Evolutionary conservation across 2,888 invertebrate genomes (phyloP).

Genomic region (Nineta flava): DNA sequence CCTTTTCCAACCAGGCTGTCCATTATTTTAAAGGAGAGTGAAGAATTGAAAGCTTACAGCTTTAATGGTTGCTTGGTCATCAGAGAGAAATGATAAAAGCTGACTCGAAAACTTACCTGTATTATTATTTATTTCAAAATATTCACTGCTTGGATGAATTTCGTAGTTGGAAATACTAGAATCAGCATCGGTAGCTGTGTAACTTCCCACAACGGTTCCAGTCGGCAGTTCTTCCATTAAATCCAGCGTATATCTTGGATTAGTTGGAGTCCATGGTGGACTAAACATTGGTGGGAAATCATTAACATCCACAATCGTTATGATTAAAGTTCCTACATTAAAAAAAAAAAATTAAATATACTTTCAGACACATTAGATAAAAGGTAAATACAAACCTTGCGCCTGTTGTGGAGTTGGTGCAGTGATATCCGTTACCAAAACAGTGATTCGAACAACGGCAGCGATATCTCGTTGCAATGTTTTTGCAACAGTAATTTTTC

Average conservation of each 20-base stretch:
- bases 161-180: constrained; percentile 65
- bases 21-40: no score
- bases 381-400: constrained; percentile 39
- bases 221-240: constrained; percentile 70
- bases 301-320: constrained; percentile 55
- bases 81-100: no score
- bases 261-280: constrained; percentile 51
- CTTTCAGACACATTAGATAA: not conserved
- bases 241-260: constrained; percentile 45
- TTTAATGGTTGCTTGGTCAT: no score
- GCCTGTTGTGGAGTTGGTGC: constrained; percentile 62
- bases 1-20: no score
- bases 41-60: no score
- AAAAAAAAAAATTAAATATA: not conserved
- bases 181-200: constrained; percentile 65
- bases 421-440: constrained; percentile 66
- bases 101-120: constrained; percentile 41
- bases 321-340: constrained; percentile 41
- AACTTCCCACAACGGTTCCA: constrained; percentile 60
- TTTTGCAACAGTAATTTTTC: constrained; percentile 46
- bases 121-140: constrained; percentile 64
- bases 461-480: constrained; percentile 49
- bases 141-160: constrained; percentile 52
- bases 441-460: constrained; percentile 60
- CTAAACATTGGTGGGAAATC: constrained; percentile 53